Conservation (phyloP, 1,140 invertebrate species). For the Mylabris phalerata region DNA sequence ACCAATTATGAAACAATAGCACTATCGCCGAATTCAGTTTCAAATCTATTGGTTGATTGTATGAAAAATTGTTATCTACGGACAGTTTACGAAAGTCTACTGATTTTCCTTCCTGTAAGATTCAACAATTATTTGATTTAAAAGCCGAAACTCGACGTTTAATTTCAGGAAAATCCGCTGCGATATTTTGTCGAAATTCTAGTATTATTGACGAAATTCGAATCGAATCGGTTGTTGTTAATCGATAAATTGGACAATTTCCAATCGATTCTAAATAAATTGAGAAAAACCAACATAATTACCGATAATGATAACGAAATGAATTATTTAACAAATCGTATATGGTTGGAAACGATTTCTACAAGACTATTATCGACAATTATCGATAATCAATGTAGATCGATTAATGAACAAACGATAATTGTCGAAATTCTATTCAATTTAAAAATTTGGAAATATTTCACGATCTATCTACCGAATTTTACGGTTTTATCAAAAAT, state of each 20-base stretch:
- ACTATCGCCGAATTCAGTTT: constrained; percentile 42
- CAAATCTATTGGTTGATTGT: constrained; percentile 47
- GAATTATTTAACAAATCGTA: constrained; percentile 34
- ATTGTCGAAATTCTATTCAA: constrained; percentile 18
- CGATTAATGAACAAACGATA: constrained; percentile 47
- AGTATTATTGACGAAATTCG: constrained; percentile 35
- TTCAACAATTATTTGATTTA: constrained; percentile 7
- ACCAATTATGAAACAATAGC: constrained; percentile 37
- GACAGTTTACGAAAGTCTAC: constrained; percentile 51
- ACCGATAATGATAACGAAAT: constrained; percentile 35
- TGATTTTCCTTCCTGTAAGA: constrained; percentile 58
- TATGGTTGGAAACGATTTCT: constrained; percentile 51
- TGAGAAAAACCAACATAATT: constrained; percentile 28
- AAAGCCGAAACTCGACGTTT: constrained; percentile 9
- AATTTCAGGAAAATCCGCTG: constrained; percentile 52
- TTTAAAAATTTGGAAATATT: constrained; percentile 37
- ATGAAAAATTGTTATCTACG: constrained; percentile 46
- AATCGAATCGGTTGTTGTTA: constrained; percentile 23
- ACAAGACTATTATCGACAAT: constrained; percentile 48
- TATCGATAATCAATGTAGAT: constrained; percentile 48
- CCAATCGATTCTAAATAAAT: constrained; percentile 22
- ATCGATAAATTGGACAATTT: constrained; percentile 27
- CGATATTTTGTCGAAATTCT: constrained; percentile 48
- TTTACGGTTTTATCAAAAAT: constrained; percentile 48
- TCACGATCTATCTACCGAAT: constrained; percentile 47